Conservation (phyloP, 2,113 vertebrate species). For the Oncorhynchus tshawytscha region DNA sequence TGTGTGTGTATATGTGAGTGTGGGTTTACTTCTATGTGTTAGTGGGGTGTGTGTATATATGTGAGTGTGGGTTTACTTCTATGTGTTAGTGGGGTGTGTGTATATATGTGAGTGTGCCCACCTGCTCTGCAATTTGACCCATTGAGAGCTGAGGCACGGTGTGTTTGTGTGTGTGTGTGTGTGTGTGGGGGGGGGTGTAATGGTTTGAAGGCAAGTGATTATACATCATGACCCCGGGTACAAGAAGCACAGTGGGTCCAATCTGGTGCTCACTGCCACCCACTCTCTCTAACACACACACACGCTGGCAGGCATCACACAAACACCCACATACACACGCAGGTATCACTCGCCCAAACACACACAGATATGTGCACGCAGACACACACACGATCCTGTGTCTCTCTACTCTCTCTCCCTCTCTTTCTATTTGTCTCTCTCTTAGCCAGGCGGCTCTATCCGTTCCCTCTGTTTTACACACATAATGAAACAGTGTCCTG, state of each 20-base stretch:
- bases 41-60: too few species aligned
- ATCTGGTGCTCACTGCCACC: constrained; percentile 7
- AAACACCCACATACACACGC: background rate
- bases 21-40: too few species aligned
- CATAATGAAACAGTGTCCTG: constrained; percentile 61
- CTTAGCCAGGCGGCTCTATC: background rate
- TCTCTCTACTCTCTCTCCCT: background rate
- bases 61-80: too few species aligned
- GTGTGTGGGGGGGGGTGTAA: too few species aligned
- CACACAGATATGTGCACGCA: constrained; percentile 1
- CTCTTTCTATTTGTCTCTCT: background rate
- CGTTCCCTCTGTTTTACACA: constrained; percentile 61
- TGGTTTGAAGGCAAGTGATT: constrained; percentile 2
- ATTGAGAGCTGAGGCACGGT: background rate
- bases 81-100: too few species aligned
- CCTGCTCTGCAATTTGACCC: constrained; percentile 22
- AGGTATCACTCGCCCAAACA: constrained; percentile 1
- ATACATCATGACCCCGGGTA: constrained; percentile 37
- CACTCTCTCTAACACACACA: constrained; percentile 12
- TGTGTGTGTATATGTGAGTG: too few species aligned
- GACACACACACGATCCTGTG: background rate
- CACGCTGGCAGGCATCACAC: background rate
- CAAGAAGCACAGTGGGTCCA: constrained; percentile 24
- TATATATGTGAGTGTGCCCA: constrained; percentile 12
- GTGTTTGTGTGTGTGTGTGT: too few species aligned